Evolutionary conservation across 2,113 vertebrate species (phyloP), one percentile per base, ranked within the genome.

Genomic region (Zeus faber): DNA sequence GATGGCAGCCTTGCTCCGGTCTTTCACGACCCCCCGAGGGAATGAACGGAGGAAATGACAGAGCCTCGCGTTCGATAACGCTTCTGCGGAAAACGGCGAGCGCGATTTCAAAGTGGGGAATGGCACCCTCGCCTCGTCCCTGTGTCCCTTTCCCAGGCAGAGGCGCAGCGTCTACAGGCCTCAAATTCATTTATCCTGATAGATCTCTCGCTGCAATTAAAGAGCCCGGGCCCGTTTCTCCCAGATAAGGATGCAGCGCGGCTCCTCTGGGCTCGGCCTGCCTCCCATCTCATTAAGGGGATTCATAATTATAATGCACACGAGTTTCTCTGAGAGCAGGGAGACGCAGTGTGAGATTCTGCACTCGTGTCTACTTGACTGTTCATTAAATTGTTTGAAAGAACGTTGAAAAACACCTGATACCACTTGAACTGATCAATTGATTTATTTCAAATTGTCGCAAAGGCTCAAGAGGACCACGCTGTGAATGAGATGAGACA

Each of bases 151-250:
- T 25, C 35, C 44, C 46, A 61, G 51, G 65, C 74, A 65, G 62
- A 74, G 64, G 72, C 77, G 54, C 67, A 64, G 60, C 56, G 20
- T 71, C 70, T 43, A 57, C 51, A 24, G 41, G 40, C 57, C 17
- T 18, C 54, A 57, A 65, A 65, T 68, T 70, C 79, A 83, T 84
- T 70, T 82, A 84, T 83, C 74, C 70, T 74, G 84, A 81, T 80
- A 65, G 48, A 82, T 88, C 70, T 79, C 41, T 47, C 70, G 47
- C 62, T 61, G 66, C 77, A 88, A 87, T 90, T 90, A 85, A 74
- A 62, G 73, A 54, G 50, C 67, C 66, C 65, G 62, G 71, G n/a
- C n/a, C 58, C 77, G 33, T 85, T 87, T 62, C 67, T 83, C 74
- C 67, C 54, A 74, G 83, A 88, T 87, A 86, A 83, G 55, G 64